A percentile compares a stretch with the other conserved stretches of the same genome.
phyloP scores from a whole-genome alignment of 2,797 vertebrate genomes.

The Lutjanus argentimaculatus region DNA sequence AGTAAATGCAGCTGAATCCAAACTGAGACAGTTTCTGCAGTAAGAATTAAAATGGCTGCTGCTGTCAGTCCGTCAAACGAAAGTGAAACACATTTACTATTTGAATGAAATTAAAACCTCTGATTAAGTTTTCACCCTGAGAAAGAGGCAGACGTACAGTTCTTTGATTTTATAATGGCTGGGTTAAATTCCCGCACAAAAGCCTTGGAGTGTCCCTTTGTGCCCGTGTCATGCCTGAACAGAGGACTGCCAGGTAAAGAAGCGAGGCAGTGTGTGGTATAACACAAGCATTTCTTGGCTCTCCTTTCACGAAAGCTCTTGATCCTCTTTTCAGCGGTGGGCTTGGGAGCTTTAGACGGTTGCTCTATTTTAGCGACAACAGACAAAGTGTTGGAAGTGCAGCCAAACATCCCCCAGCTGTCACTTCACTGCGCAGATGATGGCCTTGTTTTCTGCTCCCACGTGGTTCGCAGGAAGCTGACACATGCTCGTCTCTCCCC shows the following conservation, averaged over 20 bases:
- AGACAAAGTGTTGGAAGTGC: constrained; percentile 60
- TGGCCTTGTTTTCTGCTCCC: constrained; percentile 58
- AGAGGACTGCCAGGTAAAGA: constrained; percentile 25
- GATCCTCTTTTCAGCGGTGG: constrained; percentile 51
- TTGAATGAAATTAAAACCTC: not conserved
- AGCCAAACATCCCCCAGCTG: constrained; percentile 68
- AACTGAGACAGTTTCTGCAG: not conserved
- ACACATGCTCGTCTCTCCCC: constrained; percentile 19
- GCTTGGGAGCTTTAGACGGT: constrained; percentile 35
- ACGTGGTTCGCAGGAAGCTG: constrained; percentile 24
- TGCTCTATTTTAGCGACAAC: constrained; percentile 50
- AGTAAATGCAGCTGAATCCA: not conserved
- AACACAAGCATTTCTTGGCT: constrained; percentile 39
- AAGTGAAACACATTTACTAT: not conserved
- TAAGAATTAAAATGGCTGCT: not conserved
- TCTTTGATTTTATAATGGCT: not conserved
- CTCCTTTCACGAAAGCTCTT: constrained; percentile 42
- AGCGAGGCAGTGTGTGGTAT: constrained; percentile 16
- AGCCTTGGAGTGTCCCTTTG: constrained; percentile 15
- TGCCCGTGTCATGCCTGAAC: constrained; percentile 26
- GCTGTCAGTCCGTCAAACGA: not conserved
- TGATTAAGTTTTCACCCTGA: constrained; percentile 21
- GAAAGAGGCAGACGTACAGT: not conserved
- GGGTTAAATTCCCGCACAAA: constrained; percentile 16
- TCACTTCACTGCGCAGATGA: constrained; percentile 45